Conservation (phyloP, 1,140 invertebrate species). For the Teleopsis dalmanni region DNA sequence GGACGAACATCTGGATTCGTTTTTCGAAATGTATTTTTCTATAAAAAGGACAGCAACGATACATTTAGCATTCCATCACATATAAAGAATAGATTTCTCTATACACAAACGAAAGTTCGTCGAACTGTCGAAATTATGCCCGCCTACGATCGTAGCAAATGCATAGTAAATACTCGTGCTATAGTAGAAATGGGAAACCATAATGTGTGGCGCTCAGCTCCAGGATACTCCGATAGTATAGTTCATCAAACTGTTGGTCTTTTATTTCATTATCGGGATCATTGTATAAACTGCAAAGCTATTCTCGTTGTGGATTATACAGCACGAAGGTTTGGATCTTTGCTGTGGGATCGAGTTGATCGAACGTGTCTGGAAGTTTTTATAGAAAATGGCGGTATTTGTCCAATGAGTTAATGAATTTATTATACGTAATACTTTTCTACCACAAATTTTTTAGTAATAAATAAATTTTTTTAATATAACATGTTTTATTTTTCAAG, state of each 20-base stretch:
- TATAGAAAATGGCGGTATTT: constrained; percentile 28
- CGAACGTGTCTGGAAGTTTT: constrained; percentile 41
- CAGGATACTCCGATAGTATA: constrained; percentile 25
- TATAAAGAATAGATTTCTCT: constrained; percentile 39
- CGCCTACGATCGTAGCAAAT: constrained; percentile 53
- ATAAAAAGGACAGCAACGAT: constrained; percentile 52
- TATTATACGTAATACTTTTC: no score
- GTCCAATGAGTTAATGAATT: constrained; percentile 17
- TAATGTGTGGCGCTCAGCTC: constrained; percentile 49
- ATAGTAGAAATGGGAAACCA: constrained; percentile 58
- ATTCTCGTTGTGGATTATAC: constrained; percentile 44
- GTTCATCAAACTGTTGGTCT: constrained; percentile 32
- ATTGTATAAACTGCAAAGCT: constrained; percentile 48
- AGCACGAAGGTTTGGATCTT: constrained; percentile 39
- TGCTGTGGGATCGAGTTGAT: constrained; percentile 44
- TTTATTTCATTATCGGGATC: constrained; percentile 39
- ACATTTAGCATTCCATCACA: constrained; percentile 41
- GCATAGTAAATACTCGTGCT: constrained; percentile 49
- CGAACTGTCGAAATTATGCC: constrained; percentile 49
- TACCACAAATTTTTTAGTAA: no score
- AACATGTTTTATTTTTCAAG: no score
- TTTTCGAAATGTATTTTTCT: constrained; percentile 58
- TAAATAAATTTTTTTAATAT: no score
- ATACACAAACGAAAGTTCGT: constrained; percentile 50
- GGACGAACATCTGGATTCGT: constrained; percentile 45